A percentile compares a stretch with the other conserved stretches of the same genome.
These are phyloP conservation scores for Calonectris borealis DNA, from an alignment of 2,113 vertebrate genomes.

Conservation along the genomic window DNA sequence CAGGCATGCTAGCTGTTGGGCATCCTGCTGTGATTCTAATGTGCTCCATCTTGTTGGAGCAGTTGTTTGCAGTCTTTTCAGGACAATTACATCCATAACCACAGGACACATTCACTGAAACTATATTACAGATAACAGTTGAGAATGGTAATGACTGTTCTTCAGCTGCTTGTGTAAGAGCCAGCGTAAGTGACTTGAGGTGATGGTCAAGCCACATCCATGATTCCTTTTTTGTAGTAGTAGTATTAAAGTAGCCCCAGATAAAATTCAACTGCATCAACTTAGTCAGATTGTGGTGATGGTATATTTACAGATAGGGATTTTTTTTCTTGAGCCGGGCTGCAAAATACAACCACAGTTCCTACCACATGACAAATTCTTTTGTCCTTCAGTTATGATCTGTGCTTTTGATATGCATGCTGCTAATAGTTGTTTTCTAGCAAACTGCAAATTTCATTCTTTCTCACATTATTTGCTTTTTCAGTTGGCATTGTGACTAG, in stretches of 20 bases:
- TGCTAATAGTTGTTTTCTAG: constrained; percentile 5
- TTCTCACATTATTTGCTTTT: constrained; percentile 11
- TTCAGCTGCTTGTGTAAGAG: constrained; percentile 29
- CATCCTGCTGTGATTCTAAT: constrained; percentile 84
- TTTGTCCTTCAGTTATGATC: constrained; percentile 30
- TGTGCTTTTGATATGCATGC: neutral
- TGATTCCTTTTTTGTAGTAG: neutral
- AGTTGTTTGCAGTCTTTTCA: constrained; percentile 82
- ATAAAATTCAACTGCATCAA: neutral
- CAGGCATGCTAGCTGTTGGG: constrained; percentile 77
- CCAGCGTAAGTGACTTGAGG: neutral
- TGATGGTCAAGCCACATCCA: neutral
- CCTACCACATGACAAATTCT: neutral
- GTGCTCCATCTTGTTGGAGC: constrained; percentile 89
- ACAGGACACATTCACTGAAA: constrained; percentile 77
- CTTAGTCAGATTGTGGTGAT: neutral
- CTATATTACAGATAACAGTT: constrained; percentile 77
- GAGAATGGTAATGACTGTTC: constrained; percentile 59
- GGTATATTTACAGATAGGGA: neutral
- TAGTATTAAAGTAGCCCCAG: neutral
- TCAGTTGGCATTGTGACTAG: constrained; percentile 2
- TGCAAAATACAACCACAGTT: neutral
- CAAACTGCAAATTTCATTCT: neutral
- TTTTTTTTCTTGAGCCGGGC: neutral
- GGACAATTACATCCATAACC: constrained; percentile 82